A percentile compares a stretch with the other conserved stretches of the same genome.
phyloP scores from a whole-genome alignment of 2,113 vertebrate genomes.

The Ahaetulla prasina region DNA sequence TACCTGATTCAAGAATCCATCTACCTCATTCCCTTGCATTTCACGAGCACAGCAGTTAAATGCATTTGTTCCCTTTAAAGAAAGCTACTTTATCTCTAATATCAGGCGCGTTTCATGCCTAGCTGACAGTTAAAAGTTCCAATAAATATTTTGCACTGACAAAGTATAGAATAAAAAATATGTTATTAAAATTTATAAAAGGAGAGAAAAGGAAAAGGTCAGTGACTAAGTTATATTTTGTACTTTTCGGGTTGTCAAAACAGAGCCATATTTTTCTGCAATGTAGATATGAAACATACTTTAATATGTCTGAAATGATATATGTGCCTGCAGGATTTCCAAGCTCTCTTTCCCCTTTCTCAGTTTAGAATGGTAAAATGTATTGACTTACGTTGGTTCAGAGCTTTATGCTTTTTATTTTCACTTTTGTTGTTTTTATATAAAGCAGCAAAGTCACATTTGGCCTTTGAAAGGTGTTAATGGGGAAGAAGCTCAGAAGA shows the following conservation, averaged over 20 bases:
- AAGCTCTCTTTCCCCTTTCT: background rate
- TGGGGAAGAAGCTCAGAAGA: background rate
- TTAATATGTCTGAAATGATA: background rate
- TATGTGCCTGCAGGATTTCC: background rate
- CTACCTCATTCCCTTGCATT: constrained; percentile 19
- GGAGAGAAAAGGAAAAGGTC: constrained; percentile 4
- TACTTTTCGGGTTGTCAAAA: constrained; percentile 19
- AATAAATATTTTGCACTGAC: constrained; percentile 20
- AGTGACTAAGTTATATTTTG: constrained; percentile 17
- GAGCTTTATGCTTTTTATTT: background rate
- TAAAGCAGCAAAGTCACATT: background rate
- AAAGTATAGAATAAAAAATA: background rate
- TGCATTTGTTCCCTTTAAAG: constrained; percentile 3
- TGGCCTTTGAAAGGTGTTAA: background rate
- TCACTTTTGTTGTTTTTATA: background rate
- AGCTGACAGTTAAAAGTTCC: constrained; percentile 5
- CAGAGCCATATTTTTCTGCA: background rate
- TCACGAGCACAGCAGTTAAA: background rate
- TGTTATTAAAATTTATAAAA: constrained; percentile 21
- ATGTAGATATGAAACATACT: background rate
- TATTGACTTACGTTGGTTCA: background rate
- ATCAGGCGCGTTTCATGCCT: constrained; percentile 8
- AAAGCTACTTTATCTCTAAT: constrained; percentile 17
- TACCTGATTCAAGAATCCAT: background rate
- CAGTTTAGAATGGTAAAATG: background rate